Evolutionary conservation across 2,888 invertebrate species (phyloP).

Genomic region (Drosophila bunnanda): DNA sequence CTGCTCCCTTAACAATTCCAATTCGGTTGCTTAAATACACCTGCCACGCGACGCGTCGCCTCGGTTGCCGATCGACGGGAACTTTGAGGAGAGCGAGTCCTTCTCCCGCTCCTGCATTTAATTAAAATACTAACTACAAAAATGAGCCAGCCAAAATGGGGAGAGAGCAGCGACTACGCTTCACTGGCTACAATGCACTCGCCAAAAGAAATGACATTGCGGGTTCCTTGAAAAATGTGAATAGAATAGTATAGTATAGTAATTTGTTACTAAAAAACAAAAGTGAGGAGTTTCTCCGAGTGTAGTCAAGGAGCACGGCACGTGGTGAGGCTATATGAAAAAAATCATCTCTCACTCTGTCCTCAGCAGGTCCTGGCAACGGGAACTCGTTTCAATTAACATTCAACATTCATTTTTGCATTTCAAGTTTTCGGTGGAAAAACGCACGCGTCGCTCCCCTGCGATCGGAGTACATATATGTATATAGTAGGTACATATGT

Average conservation of each 20-base stretch:
- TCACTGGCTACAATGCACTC: slow-evolving; percentile 37
- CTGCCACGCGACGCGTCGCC: slow-evolving; percentile 84
- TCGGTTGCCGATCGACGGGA: slow-evolving; percentile 26
- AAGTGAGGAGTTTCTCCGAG: background rate
- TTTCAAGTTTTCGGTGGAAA: slow-evolving; percentile 75
- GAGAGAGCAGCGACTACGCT: slow-evolving; percentile 35
- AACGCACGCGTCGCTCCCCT: slow-evolving; percentile 43
- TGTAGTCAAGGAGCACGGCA: slow-evolving; percentile 32
- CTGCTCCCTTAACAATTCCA: slow-evolving; percentile 51
- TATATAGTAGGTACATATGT: slow-evolving; percentile 11
- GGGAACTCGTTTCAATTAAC: slow-evolving; percentile 77
- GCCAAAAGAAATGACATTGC: background rate
- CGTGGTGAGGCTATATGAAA: slow-evolving; percentile 1
- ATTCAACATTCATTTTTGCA: slow-evolving; percentile 69
- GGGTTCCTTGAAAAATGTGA: background rate
- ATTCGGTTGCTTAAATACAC: slow-evolving; percentile 80
- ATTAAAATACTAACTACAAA: slow-evolving; percentile 82
- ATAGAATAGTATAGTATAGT: too few species aligned
- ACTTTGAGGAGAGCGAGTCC: slow-evolving; percentile 15
- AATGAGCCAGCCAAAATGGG: slow-evolving; percentile 51
- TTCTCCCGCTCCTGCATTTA: slow-evolving; percentile 73
- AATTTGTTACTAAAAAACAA: background rate
- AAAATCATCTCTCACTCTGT: background rate
- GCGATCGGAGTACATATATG: slow-evolving; percentile 6
- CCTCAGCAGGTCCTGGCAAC: slow-evolving; percentile 47